These are phyloP conservation scores for Pachypsylla venusta DNA, from an alignment of 1,140 invertebrate species.

Conservation along the genomic window DNA sequence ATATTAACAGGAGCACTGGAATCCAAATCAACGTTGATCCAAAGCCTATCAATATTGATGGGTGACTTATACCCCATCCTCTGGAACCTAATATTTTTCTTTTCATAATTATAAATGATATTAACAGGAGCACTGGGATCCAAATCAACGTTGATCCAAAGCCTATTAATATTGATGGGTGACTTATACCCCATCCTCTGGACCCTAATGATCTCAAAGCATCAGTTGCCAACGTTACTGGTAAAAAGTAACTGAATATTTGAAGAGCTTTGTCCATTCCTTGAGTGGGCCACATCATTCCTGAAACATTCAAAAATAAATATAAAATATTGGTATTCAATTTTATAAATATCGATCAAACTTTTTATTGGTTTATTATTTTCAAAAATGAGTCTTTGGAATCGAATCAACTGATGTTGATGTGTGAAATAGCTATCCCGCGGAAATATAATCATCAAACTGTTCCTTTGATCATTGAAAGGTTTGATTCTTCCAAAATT, in stretches of 20 bases:
- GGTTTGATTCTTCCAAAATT: too few species aligned
- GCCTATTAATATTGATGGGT: slow-evolving; percentile 37
- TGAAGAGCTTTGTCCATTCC: slow-evolving; percentile 17
- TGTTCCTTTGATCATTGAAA: too few species aligned
- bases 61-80: slow-evolving; percentile 27
- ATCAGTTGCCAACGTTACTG: slow-evolving; percentile 19
- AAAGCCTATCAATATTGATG: slow-evolving; percentile 38
- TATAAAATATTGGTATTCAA: too few species aligned
- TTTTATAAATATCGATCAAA: too few species aligned
- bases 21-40: slow-evolving; percentile 37
- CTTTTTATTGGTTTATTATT: too few species aligned
- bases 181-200: slow-evolving; percentile 26
- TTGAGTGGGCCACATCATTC: slow-evolving; percentile 23
- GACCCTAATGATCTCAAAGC: slow-evolving; percentile 19
- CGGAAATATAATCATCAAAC: too few species aligned
- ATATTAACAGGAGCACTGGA: slow-evolving; percentile 29
- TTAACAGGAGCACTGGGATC: slow-evolving; percentile 32
- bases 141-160: slow-evolving; percentile 37
- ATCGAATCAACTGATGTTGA: too few species aligned
- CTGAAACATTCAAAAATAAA: too few species aligned
- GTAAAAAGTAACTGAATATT: slow-evolving; percentile 17
- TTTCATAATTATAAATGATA: slow-evolving; percentile 18
- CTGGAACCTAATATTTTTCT: slow-evolving; percentile 17
- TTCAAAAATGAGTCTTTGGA: too few species aligned
- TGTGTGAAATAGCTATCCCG: too few species aligned